phyloP scores from a whole-genome alignment of 1,140 invertebrate genomes.

The Diprion similis region DNA sequence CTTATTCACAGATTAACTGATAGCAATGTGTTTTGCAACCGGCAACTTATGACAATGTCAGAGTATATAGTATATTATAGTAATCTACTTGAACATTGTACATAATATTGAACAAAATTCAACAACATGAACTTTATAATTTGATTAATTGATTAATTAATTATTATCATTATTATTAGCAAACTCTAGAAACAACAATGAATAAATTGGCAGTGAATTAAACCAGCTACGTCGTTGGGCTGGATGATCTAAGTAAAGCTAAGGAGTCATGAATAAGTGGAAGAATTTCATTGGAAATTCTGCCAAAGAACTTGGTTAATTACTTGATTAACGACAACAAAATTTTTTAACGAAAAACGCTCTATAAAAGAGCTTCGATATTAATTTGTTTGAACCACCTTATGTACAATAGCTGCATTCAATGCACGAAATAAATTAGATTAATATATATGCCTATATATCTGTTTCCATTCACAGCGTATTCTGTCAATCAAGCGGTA shows the following conservation, averaged over 20 bases:
- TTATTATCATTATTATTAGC: not conserved
- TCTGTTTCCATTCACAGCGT: not conserved
- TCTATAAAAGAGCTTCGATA: too few species aligned
- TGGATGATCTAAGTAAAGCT: constrained; percentile 28
- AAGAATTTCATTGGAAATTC: constrained; percentile 37
- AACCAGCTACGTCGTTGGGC: constrained; percentile 34
- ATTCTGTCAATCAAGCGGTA: not conserved
- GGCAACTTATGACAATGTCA: too few species aligned
- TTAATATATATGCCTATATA: not conserved
- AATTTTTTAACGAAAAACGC: not conserved
- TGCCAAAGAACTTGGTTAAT: constrained; percentile 11
- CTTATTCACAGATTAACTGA: too few species aligned
- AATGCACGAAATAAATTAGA: not conserved
- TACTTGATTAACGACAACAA: not conserved
- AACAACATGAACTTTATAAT: not conserved
- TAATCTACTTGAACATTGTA: too few species aligned
- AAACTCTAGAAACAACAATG: constrained; percentile 37
- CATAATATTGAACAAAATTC: not conserved
- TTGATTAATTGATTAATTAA: not conserved
- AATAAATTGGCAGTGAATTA: constrained; percentile 52
- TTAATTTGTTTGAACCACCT: constrained; percentile 9
- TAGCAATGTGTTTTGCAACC: too few species aligned
- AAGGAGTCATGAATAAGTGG: constrained; percentile 25
- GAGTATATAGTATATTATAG: too few species aligned
- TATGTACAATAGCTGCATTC: constrained; percentile 39